Percentiles rank a stretch among this genome's conserved stretches.
Conservation (phyloP, 2,113 vertebrate genomes). For the Bubalus kerabau region DNA sequence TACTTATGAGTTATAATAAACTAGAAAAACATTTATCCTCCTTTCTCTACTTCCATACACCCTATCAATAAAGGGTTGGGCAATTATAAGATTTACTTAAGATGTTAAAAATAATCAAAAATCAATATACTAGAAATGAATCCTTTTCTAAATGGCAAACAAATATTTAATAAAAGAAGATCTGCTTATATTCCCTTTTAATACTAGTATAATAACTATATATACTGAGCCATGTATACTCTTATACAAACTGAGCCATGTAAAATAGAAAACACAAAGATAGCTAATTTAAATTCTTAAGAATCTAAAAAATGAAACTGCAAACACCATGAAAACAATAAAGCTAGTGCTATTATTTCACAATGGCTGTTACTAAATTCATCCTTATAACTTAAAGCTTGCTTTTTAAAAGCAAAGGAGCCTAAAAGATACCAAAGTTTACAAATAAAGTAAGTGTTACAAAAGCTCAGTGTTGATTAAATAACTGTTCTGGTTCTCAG, state of each 20-base stretch:
- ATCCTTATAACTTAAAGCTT: not conserved
- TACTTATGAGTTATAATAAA: not conserved
- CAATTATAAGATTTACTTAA: not conserved
- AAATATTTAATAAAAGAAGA: conserved; percentile 41
- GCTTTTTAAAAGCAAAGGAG: not conserved
- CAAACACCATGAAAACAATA: not conserved
- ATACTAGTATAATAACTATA: not conserved
- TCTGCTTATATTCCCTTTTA: not conserved
- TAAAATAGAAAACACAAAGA: not conserved
- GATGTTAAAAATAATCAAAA: conserved; percentile 38
- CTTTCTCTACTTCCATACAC: not conserved
- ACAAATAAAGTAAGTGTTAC: not conserved
- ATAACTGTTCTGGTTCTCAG: conserved; percentile 12
- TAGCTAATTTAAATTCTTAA: conserved; percentile 3
- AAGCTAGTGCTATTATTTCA: not conserved
- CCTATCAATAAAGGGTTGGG: not conserved
- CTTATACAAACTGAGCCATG: not conserved
- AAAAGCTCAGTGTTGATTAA: not conserved
- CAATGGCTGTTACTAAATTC: not conserved
- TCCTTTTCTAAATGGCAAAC: not conserved
- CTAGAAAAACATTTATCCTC: not conserved
- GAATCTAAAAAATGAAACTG: conserved; percentile 38
- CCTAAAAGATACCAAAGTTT: not conserved
- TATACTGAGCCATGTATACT: not conserved
- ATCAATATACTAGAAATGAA: conserved; percentile 32